Evolutionary conservation across 2,797 vertebrate genomes (phyloP), one percentile per base, ranked within the genome.

Genomic region (Phyllotis vaccarum): DNA sequence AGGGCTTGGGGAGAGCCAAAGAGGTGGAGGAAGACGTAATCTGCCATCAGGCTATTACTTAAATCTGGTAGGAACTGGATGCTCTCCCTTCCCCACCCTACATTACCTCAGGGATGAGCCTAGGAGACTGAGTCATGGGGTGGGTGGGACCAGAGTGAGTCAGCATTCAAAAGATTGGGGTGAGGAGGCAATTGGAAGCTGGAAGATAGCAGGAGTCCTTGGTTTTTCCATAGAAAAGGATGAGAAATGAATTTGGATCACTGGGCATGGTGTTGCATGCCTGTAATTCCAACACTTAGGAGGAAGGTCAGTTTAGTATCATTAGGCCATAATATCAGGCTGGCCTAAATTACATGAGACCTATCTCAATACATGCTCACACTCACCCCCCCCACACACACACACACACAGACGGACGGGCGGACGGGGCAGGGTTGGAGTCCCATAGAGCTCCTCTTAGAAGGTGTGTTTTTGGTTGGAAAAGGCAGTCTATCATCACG

Each of bases 141-240:
- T 82, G 90, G 95, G 91, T 79, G 86, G 95, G 79, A 89, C 82
- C 62, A 83, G 83, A 91, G 58, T 96, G 93, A 96, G 94, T 96
- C 95, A 94, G 75, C 80, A 82, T 78, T 24, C 14, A 27, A 80
- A 94, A 95, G 89, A 62, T 49, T 31, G 54, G 82, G 92, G 21
- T 12, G 37, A 19, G 43, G 82, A 87, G 29, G 64, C 37, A 70
- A 62, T 60, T 40, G 31, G 22, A 62, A 89, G 86, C 46, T n/a
- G 70, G 27, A 34, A 70, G 27, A 31, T 79, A 78, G 52, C 31
- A 87, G 37, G 72, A 92, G 24, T 27, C 76, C 62, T 82, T 46
- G 60, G 43, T 24, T 78, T 82, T 94, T 81, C 56, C 56, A 22
- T 2, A 6, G 31, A 29, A 89, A 83, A 40, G 8, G 64, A 46